These are phyloP conservation scores for Nylanderia fulva DNA, from an alignment of 1,140 invertebrate genomes.

Conservation along the genomic window DNA sequence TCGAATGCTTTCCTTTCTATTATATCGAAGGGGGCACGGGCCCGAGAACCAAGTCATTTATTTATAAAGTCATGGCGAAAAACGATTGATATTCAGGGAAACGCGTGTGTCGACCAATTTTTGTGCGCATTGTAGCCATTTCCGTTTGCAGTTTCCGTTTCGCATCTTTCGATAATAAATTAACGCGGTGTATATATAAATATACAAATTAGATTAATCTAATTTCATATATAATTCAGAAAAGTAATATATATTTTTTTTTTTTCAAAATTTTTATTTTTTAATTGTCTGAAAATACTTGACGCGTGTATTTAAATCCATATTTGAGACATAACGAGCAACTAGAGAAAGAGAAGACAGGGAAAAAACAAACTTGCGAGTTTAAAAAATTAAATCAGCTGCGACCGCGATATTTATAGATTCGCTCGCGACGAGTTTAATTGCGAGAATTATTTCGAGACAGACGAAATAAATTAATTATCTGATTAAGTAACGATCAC, in stretches of 20 bases:
- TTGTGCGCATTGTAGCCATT: not conserved
- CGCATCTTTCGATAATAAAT: not conserved
- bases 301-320: not conserved
- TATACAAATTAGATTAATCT: too few species aligned
- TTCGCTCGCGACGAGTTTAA: not conserved
- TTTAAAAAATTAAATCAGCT: not conserved
- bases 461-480: constrained; percentile 23
- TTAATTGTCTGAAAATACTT: not conserved
- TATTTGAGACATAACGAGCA: constrained; percentile 10
- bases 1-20: not conserved
- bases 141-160: constrained; percentile 35
- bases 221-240: not conserved
- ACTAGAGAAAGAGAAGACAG: too few species aligned
- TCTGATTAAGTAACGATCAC: constrained; percentile 24
- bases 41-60: constrained; percentile 1
- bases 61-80: not conserved
- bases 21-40: constrained; percentile 13
- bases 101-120: constrained; percentile 35
- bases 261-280: not conserved
- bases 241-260: not conserved
- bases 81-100: constrained; percentile 56
- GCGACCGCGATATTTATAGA: constrained; percentile 24
- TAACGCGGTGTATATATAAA: not conserved
- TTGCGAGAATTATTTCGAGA: not conserved
- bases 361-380: too few species aligned